Conservation (phyloP, 2,888 invertebrate genomes). For the Hofmannophila pseudospretella region DNA sequence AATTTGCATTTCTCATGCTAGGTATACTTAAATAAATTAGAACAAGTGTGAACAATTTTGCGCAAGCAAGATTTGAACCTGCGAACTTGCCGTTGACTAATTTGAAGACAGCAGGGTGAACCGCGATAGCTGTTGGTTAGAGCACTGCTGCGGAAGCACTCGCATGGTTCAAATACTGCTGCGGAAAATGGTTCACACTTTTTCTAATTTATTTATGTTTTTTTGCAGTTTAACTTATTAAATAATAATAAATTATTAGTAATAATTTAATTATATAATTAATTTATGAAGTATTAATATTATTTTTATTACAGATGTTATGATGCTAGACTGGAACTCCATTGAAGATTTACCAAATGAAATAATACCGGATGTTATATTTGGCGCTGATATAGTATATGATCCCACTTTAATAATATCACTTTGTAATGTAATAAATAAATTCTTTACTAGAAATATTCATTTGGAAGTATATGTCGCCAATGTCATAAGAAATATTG, state of each 20-base stretch:
- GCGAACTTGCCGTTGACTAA: too few species aligned
- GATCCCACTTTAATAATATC: constrained; percentile 55
- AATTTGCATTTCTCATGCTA: too few species aligned
- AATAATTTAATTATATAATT: background rate
- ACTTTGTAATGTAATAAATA: constrained; percentile 44
- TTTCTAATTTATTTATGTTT: too few species aligned
- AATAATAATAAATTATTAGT: background rate
- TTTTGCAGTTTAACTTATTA: too few species aligned
- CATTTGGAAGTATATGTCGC: constrained; percentile 49
- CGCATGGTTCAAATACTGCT: too few species aligned
- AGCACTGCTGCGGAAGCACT: too few species aligned
- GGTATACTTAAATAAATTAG: too few species aligned
- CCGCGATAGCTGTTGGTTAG: too few species aligned
- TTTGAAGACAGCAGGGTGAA: too few species aligned
- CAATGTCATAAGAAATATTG: constrained; percentile 78
- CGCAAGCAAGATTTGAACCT: too few species aligned
- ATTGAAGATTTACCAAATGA: constrained; percentile 27
- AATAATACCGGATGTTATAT: constrained; percentile 51
- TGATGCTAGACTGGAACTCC: constrained; percentile 54
- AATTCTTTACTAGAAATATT: constrained; percentile 41
- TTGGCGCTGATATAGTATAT: constrained; percentile 67
- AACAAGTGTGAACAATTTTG: too few species aligned
- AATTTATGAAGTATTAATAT: background rate
- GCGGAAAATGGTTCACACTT: too few species aligned
- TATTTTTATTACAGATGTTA: constrained; percentile 38